These are phyloP conservation scores for Hyla sarda DNA, from an alignment of 2,113 vertebrate species.

Conservation along the genomic window DNA sequence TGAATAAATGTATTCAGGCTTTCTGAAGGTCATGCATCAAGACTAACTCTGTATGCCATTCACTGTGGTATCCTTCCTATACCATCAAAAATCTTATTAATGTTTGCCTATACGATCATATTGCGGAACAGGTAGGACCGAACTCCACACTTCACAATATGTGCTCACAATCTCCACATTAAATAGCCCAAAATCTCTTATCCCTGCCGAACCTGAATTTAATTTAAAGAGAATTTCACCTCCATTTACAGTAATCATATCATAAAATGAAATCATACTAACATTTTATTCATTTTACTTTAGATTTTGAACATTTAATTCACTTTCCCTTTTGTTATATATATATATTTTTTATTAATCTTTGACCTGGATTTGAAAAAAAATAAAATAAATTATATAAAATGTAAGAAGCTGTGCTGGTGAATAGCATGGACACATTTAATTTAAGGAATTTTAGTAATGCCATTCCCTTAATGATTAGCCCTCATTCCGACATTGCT, in stretches of 20 bases:
- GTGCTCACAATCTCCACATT: too few species aligned
- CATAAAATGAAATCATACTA: slow-evolving; percentile 15
- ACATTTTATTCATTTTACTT: slow-evolving; percentile 9
- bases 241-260: slow-evolving; percentile 23
- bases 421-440: not conserved
- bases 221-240: not conserved
- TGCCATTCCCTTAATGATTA: slow-evolving; percentile 12
- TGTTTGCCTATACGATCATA: too few species aligned
- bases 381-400: not conserved
- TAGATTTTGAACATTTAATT: slow-evolving; percentile 30
- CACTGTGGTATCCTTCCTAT: too few species aligned
- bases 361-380: slow-evolving; percentile 20
- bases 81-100: too few species aligned
- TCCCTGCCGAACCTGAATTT: not conserved
- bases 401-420: not conserved
- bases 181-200: too few species aligned
- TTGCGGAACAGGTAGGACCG: too few species aligned
- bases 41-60: too few species aligned
- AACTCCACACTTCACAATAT: too few species aligned
- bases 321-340: not conserved
- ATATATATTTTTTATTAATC: slow-evolving; percentile 20
- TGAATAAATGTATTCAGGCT: too few species aligned
- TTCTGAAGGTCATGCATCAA: too few species aligned
- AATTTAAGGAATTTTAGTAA: slow-evolving; percentile 30
- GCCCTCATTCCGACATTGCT: slow-evolving; percentile 25